Evolutionary conservation across 1,140 invertebrate genomes (phyloP).

Genomic region (Gonioctena quinquepunctata): DNA sequence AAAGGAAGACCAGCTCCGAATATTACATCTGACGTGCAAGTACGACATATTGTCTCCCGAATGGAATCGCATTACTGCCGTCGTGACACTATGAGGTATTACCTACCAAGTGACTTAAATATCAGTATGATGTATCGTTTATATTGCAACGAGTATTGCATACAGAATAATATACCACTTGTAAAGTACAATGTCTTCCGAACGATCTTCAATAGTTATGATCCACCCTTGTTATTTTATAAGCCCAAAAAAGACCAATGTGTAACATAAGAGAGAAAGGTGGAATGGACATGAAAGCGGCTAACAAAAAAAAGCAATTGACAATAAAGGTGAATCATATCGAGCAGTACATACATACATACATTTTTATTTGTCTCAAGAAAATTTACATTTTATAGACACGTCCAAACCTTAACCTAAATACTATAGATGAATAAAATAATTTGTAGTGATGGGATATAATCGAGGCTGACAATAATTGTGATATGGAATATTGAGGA

Average conservation of each 20-base stretch:
- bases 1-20: neutral
- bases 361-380: no score
- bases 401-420: no score
- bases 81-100: neutral
- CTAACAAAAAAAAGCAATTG: neutral
- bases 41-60: neutral
- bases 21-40: neutral
- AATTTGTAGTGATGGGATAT: no score
- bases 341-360: no score
- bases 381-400: no score
- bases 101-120: neutral
- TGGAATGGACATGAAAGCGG: neutral
- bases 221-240: neutral
- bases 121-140: neutral
- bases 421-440: no score
- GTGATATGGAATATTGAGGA: no score
- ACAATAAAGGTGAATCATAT: neutral
- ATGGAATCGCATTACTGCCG: neutral
- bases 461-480: no score
- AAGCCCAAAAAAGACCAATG: neutral
- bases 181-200: neutral
- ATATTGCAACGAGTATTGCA: neutral
- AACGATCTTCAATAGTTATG: neutral
- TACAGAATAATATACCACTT: neutral
- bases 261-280: neutral